Base-by-base conservation (phyloP, 2,113 vertebrate genomes). In the Oxygymnocypris stewartii region DNA sequence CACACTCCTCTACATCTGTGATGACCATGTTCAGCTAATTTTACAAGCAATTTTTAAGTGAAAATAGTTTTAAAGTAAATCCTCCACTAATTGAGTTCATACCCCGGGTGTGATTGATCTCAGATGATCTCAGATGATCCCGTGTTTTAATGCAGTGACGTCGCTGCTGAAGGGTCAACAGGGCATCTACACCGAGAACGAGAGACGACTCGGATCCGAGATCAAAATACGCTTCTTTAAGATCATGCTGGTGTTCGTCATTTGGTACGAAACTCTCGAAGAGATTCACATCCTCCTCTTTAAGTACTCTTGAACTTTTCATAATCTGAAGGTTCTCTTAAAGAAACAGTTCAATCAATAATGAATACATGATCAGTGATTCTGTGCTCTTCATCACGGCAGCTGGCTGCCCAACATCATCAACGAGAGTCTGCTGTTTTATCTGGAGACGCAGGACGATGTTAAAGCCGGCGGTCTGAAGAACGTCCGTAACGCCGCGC, bases 201-300 rank as follows among this genome's bases (percentile, higher is more conserved):
- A 99, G 91, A 95, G 98, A 37, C 94, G 96, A 6, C 92, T 98
- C 88, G 97, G 96, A 28, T 95, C 93, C 6, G 93, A 96, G 90
- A 96, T 99, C 82, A 96, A 97, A 92, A 95, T 94, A 11, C 96
- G 97, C 6, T 99, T 99, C 94, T 98, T 98, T 93, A 99, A 99
- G 91, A 99, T 99, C 69, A 97, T 99, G 96, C 94, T 99, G 91
- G 97, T 99, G 23, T 97, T 98, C 3, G 35, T 96, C 35, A 92
- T 96, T 88, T 99, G 98, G 98, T 99, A 93, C 91, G 88, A 92
- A 20, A 51, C 49, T 13, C 37, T 40, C n/a, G n/a, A n/a, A n/a
- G n/a, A n/a, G n/a, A n/a, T n/a, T 74, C 7, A 54, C 12, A 25
- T 42, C 42, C 31, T 40, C 28, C 35, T n/a, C 23, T n/a, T 1